Conservation (phyloP, 2,888 invertebrate genomes). For the Ophioninae sp. region DNA sequence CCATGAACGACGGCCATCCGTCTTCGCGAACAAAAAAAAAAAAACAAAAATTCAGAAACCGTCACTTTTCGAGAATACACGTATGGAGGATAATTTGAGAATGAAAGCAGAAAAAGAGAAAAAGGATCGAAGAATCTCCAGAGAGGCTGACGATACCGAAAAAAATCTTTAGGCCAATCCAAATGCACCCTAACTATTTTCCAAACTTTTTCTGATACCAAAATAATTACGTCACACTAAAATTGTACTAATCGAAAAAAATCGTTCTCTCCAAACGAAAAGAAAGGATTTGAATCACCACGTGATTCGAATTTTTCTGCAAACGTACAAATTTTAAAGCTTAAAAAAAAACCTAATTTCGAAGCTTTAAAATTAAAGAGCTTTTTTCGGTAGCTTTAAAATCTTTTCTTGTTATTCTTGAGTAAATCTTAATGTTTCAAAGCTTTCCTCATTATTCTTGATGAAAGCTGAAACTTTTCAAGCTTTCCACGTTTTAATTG, state of each 20-base stretch:
- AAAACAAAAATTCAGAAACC: background rate
- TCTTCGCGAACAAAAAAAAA: background rate
- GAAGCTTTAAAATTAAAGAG: no score
- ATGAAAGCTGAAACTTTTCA: no score
- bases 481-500: no score
- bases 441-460: no score
- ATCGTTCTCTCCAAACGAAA: background rate
- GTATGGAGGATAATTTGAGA: background rate
- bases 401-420: no score
- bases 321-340: no score
- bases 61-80: background rate
- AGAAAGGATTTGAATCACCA: background rate
- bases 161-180: background rate
- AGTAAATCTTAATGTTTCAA: no score
- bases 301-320: background rate
- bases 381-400: no score
- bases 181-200: background rate
- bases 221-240: background rate
- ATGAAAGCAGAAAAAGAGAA: background rate
- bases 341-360: no score
- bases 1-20: background rate
- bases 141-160: background rate
- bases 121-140: no score
- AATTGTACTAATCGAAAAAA: background rate
- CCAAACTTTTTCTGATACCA: background rate